Percentiles rank a stretch among this genome's conserved stretches.
Evolutionary conservation across 2,113 vertebrate species (phyloP).

Genomic region (Sprattus sprattus): DNA sequence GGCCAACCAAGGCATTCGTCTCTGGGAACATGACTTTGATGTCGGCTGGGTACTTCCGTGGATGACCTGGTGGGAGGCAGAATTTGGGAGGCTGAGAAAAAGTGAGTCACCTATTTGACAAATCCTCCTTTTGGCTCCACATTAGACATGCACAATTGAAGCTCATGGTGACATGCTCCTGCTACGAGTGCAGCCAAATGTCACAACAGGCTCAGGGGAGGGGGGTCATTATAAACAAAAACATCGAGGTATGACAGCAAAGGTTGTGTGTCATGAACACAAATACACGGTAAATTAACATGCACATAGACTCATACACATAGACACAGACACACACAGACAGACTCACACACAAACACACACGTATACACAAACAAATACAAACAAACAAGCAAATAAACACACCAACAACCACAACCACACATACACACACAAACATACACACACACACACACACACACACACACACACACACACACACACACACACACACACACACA

Average conservation of each 20-base stretch:
- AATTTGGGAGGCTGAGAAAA: conserved; percentile 10
- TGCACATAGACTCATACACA: not conserved
- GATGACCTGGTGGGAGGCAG: conserved; percentile 70
- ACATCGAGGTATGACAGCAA: conserved; percentile 1
- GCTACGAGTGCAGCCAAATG: conserved; percentile 14
- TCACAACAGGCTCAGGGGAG: not conserved
- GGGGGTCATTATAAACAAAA: conserved; percentile 16
- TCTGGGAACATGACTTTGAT: conserved; percentile 91
- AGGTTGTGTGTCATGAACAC: not conserved
- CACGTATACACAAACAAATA: not conserved
- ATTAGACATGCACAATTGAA: conserved; percentile 2
- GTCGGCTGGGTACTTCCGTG: conserved; percentile 90
- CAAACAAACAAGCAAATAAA: not conserved
- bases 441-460: not conserved
- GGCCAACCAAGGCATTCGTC: conserved; percentile 81
- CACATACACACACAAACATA: not conserved
- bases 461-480: not conserved
- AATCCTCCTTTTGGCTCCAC: conserved; percentile 8
- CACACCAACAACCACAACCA: not conserved
- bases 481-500: not conserved
- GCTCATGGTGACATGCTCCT: not conserved
- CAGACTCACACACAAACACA: not conserved
- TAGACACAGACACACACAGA: not conserved
- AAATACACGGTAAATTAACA: not conserved
- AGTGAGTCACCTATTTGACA: conserved; percentile 21